Percentiles rank a stretch among this genome's conserved stretches.
Conservation (phyloP, 2,113 vertebrate species). For the Xenopus tropicalis region DNA sequence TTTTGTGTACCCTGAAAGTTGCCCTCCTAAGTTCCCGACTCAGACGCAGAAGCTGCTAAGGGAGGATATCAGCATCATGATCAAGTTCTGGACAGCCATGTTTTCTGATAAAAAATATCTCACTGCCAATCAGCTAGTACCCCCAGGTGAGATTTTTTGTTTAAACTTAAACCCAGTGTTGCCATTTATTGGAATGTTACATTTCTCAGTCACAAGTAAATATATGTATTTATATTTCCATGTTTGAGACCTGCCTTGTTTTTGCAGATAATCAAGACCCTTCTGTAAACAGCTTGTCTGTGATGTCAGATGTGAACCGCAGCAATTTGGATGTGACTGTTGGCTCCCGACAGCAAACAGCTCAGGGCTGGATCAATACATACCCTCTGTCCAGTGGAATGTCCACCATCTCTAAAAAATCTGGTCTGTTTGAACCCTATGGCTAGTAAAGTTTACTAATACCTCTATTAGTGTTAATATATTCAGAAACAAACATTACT, state of each 20-base stretch:
- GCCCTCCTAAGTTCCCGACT: slow-evolving; percentile 84
- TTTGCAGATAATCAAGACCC: slow-evolving; percentile 87
- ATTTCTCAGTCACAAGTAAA: too few species aligned
- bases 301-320: slow-evolving; percentile 71
- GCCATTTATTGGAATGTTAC: too few species aligned
- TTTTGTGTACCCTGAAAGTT: slow-evolving; percentile 55
- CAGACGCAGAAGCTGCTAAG: slow-evolving; percentile 88
- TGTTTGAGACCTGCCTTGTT: not conserved
- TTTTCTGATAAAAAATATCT: slow-evolving; percentile 97
- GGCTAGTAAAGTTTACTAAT: too few species aligned
- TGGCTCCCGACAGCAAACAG: slow-evolving; percentile 86
- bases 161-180: too few species aligned
- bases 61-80: slow-evolving; percentile 94
- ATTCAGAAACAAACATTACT: too few species aligned
- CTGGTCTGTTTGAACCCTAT: slow-evolving; percentile 64
- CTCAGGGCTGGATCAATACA: slow-evolving; percentile 97
- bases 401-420: slow-evolving; percentile 97
- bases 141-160: slow-evolving; percentile 71
- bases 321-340: slow-evolving; percentile 83
- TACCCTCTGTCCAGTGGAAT: slow-evolving; percentile 93
- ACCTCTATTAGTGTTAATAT: too few species aligned
- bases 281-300: slow-evolving; percentile 72
- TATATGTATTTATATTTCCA: too few species aligned
- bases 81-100: slow-evolving; percentile 92
- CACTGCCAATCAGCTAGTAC: slow-evolving; percentile 86